Base-by-base conservation (phyloP, 2,797 vertebrate genomes). In the Taeniopygia guttata region DNA sequence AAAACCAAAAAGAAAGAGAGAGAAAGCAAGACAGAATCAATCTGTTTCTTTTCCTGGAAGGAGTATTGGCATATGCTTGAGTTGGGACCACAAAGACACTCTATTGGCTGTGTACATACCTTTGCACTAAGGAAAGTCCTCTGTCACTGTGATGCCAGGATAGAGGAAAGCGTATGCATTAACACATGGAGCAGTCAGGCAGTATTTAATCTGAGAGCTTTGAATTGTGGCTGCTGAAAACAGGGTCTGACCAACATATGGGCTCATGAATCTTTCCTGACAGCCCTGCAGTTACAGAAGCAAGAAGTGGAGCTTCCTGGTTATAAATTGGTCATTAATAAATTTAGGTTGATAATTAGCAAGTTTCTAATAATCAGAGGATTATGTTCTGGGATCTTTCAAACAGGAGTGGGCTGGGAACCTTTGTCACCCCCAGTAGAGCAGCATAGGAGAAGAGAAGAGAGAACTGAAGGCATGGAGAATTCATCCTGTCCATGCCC, bases 211-310 rank as follows among this genome's bases (percentile, higher is more conserved):
- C 58, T 5, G 1, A 90, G 79, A 55, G 42, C 40, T 87, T 87
- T 63, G 56, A 75, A 77, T 30, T 72, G 43, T 45, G 48, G 51
- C 64, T 88, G 67, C 62, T 73, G 77, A 90, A 81, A 94, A 84
- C 1, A 51, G 36, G 70, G 29, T 26, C 77, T 89, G 80, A 86
- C 67, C 70, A 68, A 62, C 83, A 75, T 56, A 60, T 36, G 81
- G 86, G 43, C 70, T 90, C 86, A 58, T 86, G 22, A 81, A 88
- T 93, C 73, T 93, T 84, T 78, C 52, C 76, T 94, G 92, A 91
- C 49, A 88, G 60, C 56, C 38, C 73, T 48, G 68, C 42, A 56
- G 85, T 75, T 77, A 64, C 23, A 55, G 56, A 88, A 93, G 58
- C 23, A 55, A 70, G 80, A 69, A 90, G 49, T 9, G 29, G n/a